A percentile compares a stretch with the other conserved stretches of the same genome.
phyloP scores from a whole-genome alignment of 2,797 vertebrate species.

The Cryptoblepharus egeriae region DNA sequence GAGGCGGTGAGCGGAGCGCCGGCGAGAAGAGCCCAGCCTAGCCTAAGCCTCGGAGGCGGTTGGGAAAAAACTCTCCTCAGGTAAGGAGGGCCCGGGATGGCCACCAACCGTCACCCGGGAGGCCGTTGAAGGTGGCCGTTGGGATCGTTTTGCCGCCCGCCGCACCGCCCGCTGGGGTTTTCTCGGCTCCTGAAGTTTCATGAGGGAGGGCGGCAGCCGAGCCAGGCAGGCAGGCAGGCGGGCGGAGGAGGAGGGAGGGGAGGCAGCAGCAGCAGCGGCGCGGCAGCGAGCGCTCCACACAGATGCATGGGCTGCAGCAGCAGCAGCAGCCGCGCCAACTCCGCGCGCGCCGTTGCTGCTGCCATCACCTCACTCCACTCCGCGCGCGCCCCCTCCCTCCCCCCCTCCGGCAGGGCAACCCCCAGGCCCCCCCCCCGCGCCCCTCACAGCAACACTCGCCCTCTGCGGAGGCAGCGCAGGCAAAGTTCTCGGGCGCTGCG shows the following conservation, averaged over 20 bases:
- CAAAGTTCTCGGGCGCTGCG: slow-evolving; percentile 1
- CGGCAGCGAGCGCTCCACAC: slow-evolving; percentile 31
- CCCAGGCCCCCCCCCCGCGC: not conserved
- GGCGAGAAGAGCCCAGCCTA: slow-evolving; percentile 56
- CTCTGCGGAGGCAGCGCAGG: not conserved
- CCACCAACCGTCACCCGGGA: slow-evolving; percentile 77
- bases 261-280: not conserved
- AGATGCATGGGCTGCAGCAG: slow-evolving; percentile 15
- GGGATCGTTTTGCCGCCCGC: slow-evolving; percentile 65
- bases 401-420: slow-evolving; percentile 50
- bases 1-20: slow-evolving; percentile 91
- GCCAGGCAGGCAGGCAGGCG: slow-evolving; percentile 57
- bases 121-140: slow-evolving; percentile 67
- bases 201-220: slow-evolving; percentile 43
- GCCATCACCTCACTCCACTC: not conserved
- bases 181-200: slow-evolving; percentile 83
- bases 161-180: slow-evolving; percentile 75
- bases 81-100: slow-evolving; percentile 82
- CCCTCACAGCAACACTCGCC: not conserved
- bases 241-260: slow-evolving; percentile 58
- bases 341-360: slow-evolving; percentile 4
- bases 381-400: slow-evolving; percentile 51
- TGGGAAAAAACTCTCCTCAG: slow-evolving; percentile 87
- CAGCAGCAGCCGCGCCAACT: slow-evolving; percentile 24
- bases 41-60: slow-evolving; percentile 48